A percentile compares a stretch with the other conserved stretches of the same genome.
Conservation (phyloP, 2,113 vertebrate genomes). For the Mohoua ochrocephala region DNA sequence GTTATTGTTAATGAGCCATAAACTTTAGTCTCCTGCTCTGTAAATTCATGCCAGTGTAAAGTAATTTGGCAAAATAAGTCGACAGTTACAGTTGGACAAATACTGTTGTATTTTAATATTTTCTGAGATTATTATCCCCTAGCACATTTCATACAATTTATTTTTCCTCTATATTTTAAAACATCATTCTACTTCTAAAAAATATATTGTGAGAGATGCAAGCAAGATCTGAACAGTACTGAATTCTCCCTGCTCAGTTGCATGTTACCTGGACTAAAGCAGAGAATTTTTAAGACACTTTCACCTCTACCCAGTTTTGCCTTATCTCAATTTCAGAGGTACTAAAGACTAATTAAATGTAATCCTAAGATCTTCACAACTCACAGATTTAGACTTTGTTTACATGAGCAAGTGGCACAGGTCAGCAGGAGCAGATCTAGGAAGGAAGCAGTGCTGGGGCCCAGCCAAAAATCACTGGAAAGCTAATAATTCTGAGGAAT, state of each 20-base stretch:
- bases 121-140: not conserved
- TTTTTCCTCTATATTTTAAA: not conserved
- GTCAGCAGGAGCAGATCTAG: not conserved
- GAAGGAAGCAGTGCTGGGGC: not conserved
- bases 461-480: not conserved
- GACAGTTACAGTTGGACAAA: constrained; percentile 43
- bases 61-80: constrained; percentile 34
- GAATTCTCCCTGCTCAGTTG: not conserved
- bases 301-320: not conserved
- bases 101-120: not conserved
- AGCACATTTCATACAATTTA: not conserved
- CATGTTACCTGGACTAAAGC: fast-evolving
- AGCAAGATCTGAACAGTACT: not conserved
- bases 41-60: constrained; percentile 39
- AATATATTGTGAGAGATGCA: not conserved
- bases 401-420: not conserved
- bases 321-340: not conserved
- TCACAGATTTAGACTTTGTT: not conserved
- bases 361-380: not conserved
- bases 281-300: not conserved
- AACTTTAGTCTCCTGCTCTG: constrained; percentile 48
- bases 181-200: not conserved
- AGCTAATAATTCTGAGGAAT: not conserved
- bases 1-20: constrained; percentile 64
- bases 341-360: not conserved